These are phyloP conservation scores for Lepus timidus DNA, from an alignment of 2,113 vertebrate genomes.

Conservation along the genomic window DNA sequence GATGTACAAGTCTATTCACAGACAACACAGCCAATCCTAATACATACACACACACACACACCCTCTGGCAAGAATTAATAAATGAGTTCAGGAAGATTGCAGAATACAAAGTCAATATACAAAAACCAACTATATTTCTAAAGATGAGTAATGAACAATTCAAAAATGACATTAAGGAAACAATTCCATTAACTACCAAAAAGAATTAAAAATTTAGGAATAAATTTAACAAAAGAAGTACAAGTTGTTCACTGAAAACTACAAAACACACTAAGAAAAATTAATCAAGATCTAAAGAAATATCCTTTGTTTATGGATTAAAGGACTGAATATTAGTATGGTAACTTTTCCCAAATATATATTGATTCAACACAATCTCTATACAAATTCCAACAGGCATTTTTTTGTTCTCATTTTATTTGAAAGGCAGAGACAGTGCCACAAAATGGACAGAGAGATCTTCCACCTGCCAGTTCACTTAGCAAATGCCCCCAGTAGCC, in stretches of 20 bases:
- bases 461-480: no score
- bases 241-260: slow-evolving; percentile 3
- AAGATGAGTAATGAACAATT: neutral
- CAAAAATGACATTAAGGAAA: slow-evolving; percentile 19
- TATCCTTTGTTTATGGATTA: neutral
- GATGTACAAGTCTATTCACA: neutral
- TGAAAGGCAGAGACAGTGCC: no score
- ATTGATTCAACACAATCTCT: neutral
- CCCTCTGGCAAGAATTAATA: neutral
- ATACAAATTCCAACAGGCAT: neutral
- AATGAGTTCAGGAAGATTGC: neutral
- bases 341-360: neutral
- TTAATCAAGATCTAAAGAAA: neutral
- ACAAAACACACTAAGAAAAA: slow-evolving; percentile 16
- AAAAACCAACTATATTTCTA: neutral
- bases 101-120: neutral
- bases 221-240: neutral
- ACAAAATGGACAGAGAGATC: no score
- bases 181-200: neutral
- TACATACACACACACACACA: neutral
- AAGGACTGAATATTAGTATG: neutral
- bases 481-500: no score
- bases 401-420: neutral
- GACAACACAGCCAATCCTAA: neutral
- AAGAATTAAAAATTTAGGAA: neutral